Evolutionary conservation across 2,797 vertebrate species (phyloP).

Genomic region (Gallinago stenura): DNA sequence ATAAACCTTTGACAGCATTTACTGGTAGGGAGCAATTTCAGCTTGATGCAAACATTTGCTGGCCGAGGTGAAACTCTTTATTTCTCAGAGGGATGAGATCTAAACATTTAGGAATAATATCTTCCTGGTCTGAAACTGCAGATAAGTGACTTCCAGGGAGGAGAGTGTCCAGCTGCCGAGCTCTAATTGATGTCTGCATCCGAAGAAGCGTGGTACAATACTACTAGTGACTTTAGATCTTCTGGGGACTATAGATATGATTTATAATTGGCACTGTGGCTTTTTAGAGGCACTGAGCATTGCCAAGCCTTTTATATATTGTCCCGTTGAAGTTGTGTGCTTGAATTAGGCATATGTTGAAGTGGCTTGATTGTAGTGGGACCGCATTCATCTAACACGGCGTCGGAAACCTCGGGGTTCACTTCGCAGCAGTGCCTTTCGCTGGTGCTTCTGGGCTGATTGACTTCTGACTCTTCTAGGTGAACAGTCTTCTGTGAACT

Average conservation of each 20-base stretch:
- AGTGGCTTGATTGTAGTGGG: not conserved
- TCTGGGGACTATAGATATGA: constrained; percentile 48
- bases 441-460: constrained; percentile 8
- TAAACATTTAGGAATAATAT: constrained; percentile 17
- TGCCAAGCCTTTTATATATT: constrained; percentile 53
- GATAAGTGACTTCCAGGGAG: constrained; percentile 15
- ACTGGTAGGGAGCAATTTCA: not conserved
- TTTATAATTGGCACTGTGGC: constrained; percentile 60
- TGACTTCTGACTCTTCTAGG: not conserved
- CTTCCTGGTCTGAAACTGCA: not conserved
- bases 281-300: constrained; percentile 43
- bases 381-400: not conserved
- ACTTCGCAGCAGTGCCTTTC: not conserved
- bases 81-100: constrained; percentile 4
- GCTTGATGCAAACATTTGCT: constrained; percentile 4
- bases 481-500: not conserved
- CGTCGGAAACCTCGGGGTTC: constrained; percentile 13
- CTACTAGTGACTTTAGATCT: constrained; percentile 53
- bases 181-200: constrained; percentile 47
- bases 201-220: not conserved
- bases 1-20: constrained; percentile 7
- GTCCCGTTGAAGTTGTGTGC: not conserved
- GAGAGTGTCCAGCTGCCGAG: not conserved
- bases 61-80: not conserved
- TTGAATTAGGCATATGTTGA: constrained; percentile 36